Percentiles rank a stretch among this genome's conserved stretches.
phyloP scores from a whole-genome alignment of 2,113 vertebrate genomes.

The Morone chrysops region DNA sequence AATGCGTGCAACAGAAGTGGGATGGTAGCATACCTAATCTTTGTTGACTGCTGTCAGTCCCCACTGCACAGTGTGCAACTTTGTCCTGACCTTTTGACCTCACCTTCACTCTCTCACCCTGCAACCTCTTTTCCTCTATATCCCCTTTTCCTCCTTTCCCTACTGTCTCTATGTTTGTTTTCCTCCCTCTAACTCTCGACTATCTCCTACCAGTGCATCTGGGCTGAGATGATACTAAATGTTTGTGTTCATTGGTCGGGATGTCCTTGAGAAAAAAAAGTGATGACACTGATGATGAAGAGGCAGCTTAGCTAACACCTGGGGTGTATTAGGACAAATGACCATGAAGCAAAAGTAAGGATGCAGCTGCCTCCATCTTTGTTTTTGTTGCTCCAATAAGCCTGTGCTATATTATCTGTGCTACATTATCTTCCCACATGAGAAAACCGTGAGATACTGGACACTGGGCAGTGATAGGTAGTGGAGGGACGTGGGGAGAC shows the following conservation, averaged over 20 bases:
- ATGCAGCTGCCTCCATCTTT: constrained; percentile 50
- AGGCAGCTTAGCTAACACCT: constrained; percentile 52
- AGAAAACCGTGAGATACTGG: constrained; percentile 28
- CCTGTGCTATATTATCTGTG: constrained; percentile 24
- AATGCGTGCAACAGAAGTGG: not conserved
- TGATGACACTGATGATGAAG: constrained; percentile 56
- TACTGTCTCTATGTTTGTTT: constrained; percentile 39
- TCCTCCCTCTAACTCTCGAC: constrained; percentile 13
- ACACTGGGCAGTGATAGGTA: constrained; percentile 52
- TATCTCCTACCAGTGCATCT: constrained; percentile 56
- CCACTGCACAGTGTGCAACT: not conserved
- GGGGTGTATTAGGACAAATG: constrained; percentile 51
- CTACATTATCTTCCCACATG: constrained; percentile 49
- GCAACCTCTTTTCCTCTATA: constrained; percentile 23
- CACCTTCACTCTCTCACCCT: not conserved
- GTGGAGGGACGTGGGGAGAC: constrained; percentile 35
- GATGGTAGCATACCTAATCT: not conserved
- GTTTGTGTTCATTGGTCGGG: constrained; percentile 41
- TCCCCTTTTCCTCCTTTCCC: constrained; percentile 10
- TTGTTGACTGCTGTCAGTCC: not conserved
- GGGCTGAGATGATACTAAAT: constrained; percentile 44
- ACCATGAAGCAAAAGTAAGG: constrained; percentile 28
- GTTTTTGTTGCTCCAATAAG: constrained; percentile 43
- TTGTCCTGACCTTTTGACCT: constrained; percentile 32
- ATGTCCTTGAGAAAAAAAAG: constrained; percentile 57